Evolutionary conservation across 2,888 invertebrate species (phyloP).

Genomic region (Temnothorax unifasciatus): DNA sequence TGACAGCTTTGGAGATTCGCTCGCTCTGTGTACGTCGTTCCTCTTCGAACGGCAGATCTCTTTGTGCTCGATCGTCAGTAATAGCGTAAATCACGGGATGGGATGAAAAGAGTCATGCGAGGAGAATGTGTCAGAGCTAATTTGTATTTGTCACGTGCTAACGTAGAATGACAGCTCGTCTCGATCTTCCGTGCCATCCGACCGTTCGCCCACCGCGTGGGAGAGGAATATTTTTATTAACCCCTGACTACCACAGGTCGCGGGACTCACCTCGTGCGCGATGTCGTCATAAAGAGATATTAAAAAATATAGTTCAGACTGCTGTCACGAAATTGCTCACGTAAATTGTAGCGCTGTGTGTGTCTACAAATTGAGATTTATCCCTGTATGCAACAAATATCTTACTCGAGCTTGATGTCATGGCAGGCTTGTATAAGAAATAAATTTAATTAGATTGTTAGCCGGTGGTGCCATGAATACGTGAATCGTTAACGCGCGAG

Average conservation of each 20-base stretch:
- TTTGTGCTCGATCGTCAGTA: slow-evolving; percentile 9
- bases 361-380: slow-evolving; percentile 7
- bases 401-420: slow-evolving; percentile 1
- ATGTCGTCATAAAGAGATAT: neutral
- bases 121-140: neutral
- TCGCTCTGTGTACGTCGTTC: neutral
- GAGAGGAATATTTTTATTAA: slow-evolving; percentile 17
- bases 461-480: neutral
- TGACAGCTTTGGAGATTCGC: slow-evolving; percentile 33
- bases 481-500: neutral
- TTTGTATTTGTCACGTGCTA: neutral
- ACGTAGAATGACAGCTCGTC: neutral
- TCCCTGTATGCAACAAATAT: neutral
- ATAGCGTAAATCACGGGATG: neutral
- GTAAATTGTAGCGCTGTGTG: neutral
- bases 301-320: neutral
- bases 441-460: slow-evolving; percentile 24
- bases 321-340: neutral
- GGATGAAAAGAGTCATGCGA: slow-evolving; percentile 11
- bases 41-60: slow-evolving; percentile 25
- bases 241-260: neutral
- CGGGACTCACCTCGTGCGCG: neutral
- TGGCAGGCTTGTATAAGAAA: neutral
- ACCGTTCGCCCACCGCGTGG: neutral
- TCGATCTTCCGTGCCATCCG: neutral